These are phyloP conservation scores for Chrysopa pallens DNA, from an alignment of 1,140 invertebrate species.

Conservation along the genomic window DNA sequence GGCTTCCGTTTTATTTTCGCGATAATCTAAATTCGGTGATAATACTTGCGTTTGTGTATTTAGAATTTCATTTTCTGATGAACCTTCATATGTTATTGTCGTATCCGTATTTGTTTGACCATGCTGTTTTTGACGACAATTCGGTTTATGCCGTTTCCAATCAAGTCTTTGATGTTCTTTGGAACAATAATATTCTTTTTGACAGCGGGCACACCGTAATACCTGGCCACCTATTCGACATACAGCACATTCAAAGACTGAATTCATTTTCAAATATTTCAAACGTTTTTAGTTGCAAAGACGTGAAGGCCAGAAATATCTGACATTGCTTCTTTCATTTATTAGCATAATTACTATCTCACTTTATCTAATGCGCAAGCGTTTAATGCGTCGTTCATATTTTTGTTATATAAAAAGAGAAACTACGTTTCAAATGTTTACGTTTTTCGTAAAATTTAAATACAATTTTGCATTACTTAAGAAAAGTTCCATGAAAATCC, in stretches of 20 bases:
- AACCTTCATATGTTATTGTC: constrained; percentile 41
- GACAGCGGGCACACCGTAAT: constrained; percentile 51
- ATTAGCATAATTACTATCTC: too few relatives aligned
- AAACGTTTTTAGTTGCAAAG: neutral
- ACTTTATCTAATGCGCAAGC: too few relatives aligned
- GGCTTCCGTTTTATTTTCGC: constrained; percentile 18
- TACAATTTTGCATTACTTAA: too few relatives aligned
- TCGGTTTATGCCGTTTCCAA: constrained; percentile 50
- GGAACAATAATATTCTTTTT: constrained; percentile 47
- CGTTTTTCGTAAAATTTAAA: too few relatives aligned
- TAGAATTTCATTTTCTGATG: constrained; percentile 45
- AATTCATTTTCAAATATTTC: constrained; percentile 9
- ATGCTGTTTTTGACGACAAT: constrained; percentile 24
- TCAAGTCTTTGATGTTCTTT: constrained; percentile 54
- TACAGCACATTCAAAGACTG: constrained; percentile 30
- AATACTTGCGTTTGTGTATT: constrained; percentile 26
- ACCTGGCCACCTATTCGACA: constrained; percentile 48
- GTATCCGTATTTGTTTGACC: neutral
- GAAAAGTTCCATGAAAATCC: too few relatives aligned
- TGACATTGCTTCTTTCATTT: too few relatives aligned
- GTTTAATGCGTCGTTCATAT: too few relatives aligned
- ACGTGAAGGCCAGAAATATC: too few relatives aligned
- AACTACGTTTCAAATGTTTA: too few relatives aligned
- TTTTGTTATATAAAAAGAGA: too few relatives aligned
- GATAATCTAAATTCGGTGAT: constrained; percentile 15